Conservation (phyloP, 2,888 invertebrate species). For the Eupithecia exiguata region DNA sequence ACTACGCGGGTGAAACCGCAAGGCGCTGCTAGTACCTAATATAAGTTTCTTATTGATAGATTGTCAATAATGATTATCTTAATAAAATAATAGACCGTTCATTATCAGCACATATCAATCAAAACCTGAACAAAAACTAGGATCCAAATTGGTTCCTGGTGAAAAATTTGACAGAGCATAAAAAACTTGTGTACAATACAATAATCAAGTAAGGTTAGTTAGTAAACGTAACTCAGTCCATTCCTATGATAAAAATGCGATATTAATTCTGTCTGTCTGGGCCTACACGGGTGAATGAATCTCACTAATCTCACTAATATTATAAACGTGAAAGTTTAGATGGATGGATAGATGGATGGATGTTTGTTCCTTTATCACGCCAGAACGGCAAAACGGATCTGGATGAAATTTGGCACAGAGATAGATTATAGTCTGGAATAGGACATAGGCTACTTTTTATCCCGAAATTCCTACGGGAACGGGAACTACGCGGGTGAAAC, state of each 20-base stretch:
- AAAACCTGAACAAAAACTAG: conserved; percentile 8
- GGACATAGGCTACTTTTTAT: too few species aligned
- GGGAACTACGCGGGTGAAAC: too few species aligned
- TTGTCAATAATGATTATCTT: conserved; percentile 8
- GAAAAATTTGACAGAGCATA: conserved; percentile 13
- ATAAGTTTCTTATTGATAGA: background rate
- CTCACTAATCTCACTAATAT: too few species aligned
- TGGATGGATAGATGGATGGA: too few species aligned
- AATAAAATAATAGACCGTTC: conserved; percentile 9
- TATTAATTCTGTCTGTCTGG: background rate
- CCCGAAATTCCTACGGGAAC: too few species aligned
- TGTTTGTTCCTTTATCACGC: too few species aligned
- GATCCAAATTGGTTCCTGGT: conserved; percentile 16
- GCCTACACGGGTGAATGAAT: background rate
- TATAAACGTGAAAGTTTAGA: too few species aligned
- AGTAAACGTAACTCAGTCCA: background rate
- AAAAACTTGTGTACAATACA: background rate
- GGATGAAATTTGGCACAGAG: too few species aligned
- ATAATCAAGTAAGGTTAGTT: background rate
- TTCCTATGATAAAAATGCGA: background rate
- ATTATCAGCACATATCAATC: conserved; percentile 13
- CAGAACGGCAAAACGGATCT: too few species aligned
- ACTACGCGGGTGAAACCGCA: too few species aligned
- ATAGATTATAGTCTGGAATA: too few species aligned
- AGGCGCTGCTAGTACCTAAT: too few species aligned